Base-by-base conservation (phyloP, 1,140 invertebrate genomes). In the Helicoverpa armigera region DNA sequence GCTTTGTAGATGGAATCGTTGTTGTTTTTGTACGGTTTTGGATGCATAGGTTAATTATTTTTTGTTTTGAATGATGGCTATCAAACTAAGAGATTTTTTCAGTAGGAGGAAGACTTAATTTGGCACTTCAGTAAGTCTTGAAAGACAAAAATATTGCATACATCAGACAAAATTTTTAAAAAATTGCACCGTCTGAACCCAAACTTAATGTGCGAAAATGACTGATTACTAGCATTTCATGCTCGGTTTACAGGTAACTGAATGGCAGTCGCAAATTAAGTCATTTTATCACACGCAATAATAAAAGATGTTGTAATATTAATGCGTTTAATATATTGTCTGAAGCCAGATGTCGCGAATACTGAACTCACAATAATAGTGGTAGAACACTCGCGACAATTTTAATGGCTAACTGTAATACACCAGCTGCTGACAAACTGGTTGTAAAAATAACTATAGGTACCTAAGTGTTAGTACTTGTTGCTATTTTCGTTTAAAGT, bases 221-320 rank as follows among this genome's bases (percentile, higher is more conserved):
- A 73, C 53, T 73, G 70, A 73, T 56, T 56, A 18, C 70, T 16
- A 13, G n/a, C 51, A 16, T 56, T 70, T 73, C 70, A 56, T 56
- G 53, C 13, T 12, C 53, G 43, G 31, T 48, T 35, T 31, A 35
- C 69, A 70, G 31, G 51, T 56, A 43, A 73, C 56, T 73, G 70
- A 73, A 73, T 43, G 29, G 53, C 29, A 54, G 29, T 56, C 69
- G 50, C 51, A 73, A 73, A 73, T 73, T 54, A 73, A 73, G 29
- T n/a, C 51, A 54, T 72, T 72, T 72, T 54, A 23, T 72, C 70
- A 73, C 29, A 31, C n/a, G 43, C 48, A 16, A 11, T 70, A 29
- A 53, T 14, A 70, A 29, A 51, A 70, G 12, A 53, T 14, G 67
- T 53, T 53, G 5, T 53, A 70, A 70, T 70, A 70, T 53, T 51